Conservation (phyloP, 2,797 vertebrate genomes). For the Alexandromys oeconomus region DNA sequence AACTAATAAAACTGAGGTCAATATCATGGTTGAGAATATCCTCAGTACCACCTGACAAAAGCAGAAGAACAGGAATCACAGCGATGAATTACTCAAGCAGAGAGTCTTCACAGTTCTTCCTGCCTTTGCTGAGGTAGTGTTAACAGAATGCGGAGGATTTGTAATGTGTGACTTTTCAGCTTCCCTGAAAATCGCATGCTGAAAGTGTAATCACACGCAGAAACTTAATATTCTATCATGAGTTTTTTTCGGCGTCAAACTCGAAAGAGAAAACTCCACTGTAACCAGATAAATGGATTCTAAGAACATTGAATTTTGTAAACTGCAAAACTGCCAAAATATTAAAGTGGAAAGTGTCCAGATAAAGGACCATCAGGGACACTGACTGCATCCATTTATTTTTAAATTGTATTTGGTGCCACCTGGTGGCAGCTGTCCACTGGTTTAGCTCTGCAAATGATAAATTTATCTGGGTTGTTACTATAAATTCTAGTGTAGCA, state of each 20-base stretch:
- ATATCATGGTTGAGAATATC: not conserved
- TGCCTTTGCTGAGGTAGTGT: not conserved
- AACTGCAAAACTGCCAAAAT: not conserved
- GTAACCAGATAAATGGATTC: not conserved
- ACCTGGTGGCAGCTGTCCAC: constrained; percentile 66
- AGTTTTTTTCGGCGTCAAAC: not conserved
- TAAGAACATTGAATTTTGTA: not conserved
- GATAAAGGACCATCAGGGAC: not conserved
- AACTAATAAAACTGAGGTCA: not conserved
- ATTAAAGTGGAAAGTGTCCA: not conserved
- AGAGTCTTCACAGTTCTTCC: not conserved
- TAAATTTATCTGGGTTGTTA: not conserved
- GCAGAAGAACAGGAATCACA: not conserved
- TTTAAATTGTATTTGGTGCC: constrained; percentile 70
- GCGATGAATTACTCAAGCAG: not conserved
- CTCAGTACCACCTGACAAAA: not conserved
- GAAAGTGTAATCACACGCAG: not conserved
- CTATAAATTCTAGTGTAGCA: not conserved
- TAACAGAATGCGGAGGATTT: not conserved
- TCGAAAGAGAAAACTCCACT: not conserved
- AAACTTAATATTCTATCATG: not conserved
- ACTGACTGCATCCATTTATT: not conserved
- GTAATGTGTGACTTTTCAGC: constrained; percentile 4
- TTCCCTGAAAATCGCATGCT: not conserved
- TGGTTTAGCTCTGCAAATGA: not conserved